Base-by-base conservation (phyloP, 2,888 invertebrate species). In the Scelioninae gen. 2 region DNA sequence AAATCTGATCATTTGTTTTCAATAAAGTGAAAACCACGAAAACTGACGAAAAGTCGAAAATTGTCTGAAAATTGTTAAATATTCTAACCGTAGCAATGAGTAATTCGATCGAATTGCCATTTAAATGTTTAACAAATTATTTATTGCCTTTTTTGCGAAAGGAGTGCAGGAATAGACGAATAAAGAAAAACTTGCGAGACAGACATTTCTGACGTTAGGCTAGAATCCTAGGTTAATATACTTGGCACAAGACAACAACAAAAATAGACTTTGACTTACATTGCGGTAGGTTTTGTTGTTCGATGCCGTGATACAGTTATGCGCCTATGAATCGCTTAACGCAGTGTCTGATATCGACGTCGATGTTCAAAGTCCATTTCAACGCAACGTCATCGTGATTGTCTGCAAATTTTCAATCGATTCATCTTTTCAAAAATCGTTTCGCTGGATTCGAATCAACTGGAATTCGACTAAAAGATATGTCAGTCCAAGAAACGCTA, bases 241-340 rank as follows among this genome's bases (percentile, higher is more conserved):
- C 74, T 74, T 71, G 71, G 71, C 71, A 74, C 53, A 60, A 63
- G 67, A 67, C 63, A 74, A 71, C 63, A 68, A 67, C 71, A 61
- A 74, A 74, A 74, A 71, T 76, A 76, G 76, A 74, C 76, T 76
- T 73, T 68, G 73, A 68, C 76, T 73, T 76, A 75, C 52, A 76
- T 76, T 76, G 76, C 65, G 76, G 76, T 74, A 76, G 76, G 76
- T 75, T 76, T 60, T 73, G 76, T 65, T 68, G 64, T 52, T 70
- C 48, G 60, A 67, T 67, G 67, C 53, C 68, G 74, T 76, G 67
- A 65, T 73, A 73, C 74, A 74, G 74, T 72, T 73, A 76, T 70
- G 63, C 63, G 61, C 52, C 67, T 71, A 65, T 76, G 73, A 76
- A 73, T 75, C 60, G 75, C 45, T 72, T 65, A 72, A 58, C 71